Conservation (phyloP, 30 jellyfish, hydroid and myxozoan species). For the Chrysaora quinquecirrha region DNA sequence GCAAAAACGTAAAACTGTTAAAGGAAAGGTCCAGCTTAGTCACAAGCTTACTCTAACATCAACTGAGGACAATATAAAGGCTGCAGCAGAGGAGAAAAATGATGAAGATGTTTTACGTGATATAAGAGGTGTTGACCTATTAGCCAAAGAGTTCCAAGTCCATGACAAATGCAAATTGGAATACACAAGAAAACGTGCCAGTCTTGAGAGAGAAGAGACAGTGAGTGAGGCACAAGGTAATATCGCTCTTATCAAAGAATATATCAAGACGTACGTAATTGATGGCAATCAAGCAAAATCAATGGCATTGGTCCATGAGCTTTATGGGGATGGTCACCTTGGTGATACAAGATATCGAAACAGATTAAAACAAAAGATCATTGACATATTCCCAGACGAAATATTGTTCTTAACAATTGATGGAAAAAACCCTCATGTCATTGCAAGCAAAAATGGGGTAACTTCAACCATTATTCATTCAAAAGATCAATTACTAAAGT, state of each 20-base stretch:
- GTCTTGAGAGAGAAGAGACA: not conserved
- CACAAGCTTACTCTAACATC: not conserved
- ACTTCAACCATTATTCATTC: not conserved
- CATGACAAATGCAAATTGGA: not conserved
- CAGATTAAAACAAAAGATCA: slow-evolving; percentile 1
- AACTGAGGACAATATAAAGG: not conserved
- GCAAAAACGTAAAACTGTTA: not conserved
- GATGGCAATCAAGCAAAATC: not conserved
- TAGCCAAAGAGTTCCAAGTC: not conserved
- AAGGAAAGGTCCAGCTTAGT: not conserved
- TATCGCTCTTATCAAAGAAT: not conserved
- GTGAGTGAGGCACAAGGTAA: not conserved
- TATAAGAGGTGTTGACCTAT: not conserved
- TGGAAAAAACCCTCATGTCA: slow-evolving; percentile 24
- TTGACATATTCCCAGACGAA: not conserved
- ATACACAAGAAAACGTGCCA: not conserved
- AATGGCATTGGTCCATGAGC: not conserved
- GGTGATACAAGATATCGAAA: not conserved
- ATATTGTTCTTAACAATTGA: slow-evolving; percentile 11
- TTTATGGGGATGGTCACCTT: not conserved
- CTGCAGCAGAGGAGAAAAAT: not conserved
- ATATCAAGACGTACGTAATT: not conserved
- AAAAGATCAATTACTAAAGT: not conserved
- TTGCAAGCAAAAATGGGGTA: not conserved
- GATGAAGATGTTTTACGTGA: not conserved